Percentiles rank a stretch among this genome's conserved stretches.
Conservation (phyloP, 2,888 invertebrate species). For the Brassicogethes aeneus region DNA sequence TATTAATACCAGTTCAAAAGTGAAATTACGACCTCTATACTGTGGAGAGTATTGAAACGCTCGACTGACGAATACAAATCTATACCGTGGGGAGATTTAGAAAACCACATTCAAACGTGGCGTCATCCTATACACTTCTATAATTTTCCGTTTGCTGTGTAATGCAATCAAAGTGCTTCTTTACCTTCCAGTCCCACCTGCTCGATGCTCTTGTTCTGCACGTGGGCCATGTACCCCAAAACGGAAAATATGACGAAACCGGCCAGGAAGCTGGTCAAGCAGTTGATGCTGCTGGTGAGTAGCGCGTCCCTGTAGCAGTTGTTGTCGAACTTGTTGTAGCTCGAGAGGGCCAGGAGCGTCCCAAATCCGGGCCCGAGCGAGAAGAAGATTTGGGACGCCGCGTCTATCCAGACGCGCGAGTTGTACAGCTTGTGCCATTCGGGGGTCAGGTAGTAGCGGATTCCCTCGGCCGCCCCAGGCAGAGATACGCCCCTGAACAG, state of each 20-base stretch:
- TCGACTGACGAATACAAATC: neutral
- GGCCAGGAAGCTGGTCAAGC: constrained; percentile 84
- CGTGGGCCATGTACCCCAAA: constrained; percentile 89
- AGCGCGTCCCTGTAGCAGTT: constrained; percentile 66
- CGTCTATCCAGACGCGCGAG: constrained; percentile 79
- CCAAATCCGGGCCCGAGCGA: constrained; percentile 90
- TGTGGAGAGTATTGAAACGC: no score
- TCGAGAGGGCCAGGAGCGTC: constrained; percentile 78
- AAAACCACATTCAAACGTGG: no score
- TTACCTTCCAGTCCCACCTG: constrained; percentile 69
- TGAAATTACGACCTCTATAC: no score
- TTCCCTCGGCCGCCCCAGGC: constrained; percentile 78
- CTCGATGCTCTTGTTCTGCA: constrained; percentile 77
- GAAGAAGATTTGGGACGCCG: constrained; percentile 90
- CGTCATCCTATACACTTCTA: no score
- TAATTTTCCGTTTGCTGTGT: no score
- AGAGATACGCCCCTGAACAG: constrained; percentile 75
- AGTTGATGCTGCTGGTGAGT: constrained; percentile 83
- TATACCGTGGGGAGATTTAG: no score
- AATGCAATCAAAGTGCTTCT: constrained; percentile 2
- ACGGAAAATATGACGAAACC: constrained; percentile 94
- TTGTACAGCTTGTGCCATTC: constrained; percentile 78
- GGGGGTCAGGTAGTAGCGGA: constrained; percentile 80
- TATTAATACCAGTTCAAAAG: no score
- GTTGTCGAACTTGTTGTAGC: constrained; percentile 91